Evolutionary conservation across 2,113 vertebrate species (phyloP), one percentile per base, ranked within the genome.

Genomic region (Pomatorhinus ruficollis): DNA sequence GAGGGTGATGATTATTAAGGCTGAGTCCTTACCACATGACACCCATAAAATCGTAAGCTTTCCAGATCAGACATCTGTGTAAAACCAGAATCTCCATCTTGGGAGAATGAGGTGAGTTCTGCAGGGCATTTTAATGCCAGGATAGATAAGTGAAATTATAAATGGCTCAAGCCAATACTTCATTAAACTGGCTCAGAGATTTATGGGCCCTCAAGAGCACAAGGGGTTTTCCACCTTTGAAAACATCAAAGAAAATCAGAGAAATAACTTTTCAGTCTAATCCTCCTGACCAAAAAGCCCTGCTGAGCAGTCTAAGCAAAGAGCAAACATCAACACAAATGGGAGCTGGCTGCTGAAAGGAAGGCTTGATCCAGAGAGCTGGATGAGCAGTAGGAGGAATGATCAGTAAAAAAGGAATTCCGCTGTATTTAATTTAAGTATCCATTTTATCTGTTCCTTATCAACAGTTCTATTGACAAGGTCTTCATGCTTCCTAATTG

Each of bases 171-270:
- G 37, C 80, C 70, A 93, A 70, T 76, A 64, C 44, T 89, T 88
- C 79, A 59, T 96, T 94, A 96, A 93, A 89, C 66, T 68, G 76
- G 72, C 9, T 3, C 71, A 72, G 93, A 95, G 90, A 93, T 94
- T 89, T 95, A 96, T 61, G 77, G 76, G 44, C 88, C 88, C 80
- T 92, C 76, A 92, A 82, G 85, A 94, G 83, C 76, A 92, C 3
- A 4, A 78, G 40, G 37, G 28, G 39, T 90, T 97, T 91, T 83
- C 78, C 85, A 94, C 75, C 56, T 83, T 86, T 94, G 90, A 80
- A 94, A 77, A 88, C 85, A 92, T 96, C 75, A 95, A 96, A 94
- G 68, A 83, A 96, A 92, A 95, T 90, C 82, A 90, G 68, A 92
- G 68, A 95, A 94, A 95, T 90, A 94, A 92, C 72, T 94, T 95